Evolutionary conservation across 1,140 invertebrate species (phyloP).

Genomic region (Caenorhabditis latens): DNA sequence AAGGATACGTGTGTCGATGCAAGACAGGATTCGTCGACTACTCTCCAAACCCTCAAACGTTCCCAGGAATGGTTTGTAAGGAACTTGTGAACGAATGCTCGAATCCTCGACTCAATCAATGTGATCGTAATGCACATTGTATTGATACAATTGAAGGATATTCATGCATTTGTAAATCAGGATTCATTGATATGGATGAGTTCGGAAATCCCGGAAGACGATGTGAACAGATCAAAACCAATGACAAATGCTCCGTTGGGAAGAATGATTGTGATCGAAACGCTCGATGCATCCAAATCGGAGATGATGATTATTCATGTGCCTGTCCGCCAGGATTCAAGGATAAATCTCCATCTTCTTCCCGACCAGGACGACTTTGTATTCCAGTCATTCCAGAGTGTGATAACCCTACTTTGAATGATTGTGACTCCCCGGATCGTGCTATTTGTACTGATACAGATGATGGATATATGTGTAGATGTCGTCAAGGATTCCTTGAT

Average conservation of each 20-base stretch:
- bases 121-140: slow-evolving; percentile 73
- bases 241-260: slow-evolving; percentile 71
- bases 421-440: slow-evolving; percentile 76
- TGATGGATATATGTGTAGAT: slow-evolving; percentile 75
- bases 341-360: slow-evolving; percentile 59
- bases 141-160: slow-evolving; percentile 76
- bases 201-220: slow-evolving; percentile 76
- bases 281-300: slow-evolving; percentile 72
- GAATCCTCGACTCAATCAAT: slow-evolving; percentile 71
- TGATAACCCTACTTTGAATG: slow-evolving; percentile 76
- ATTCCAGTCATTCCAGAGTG: slow-evolving; percentile 78
- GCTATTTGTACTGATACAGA: slow-evolving; percentile 77
- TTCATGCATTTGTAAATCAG: slow-evolving; percentile 69
- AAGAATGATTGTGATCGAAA: slow-evolving; percentile 75
- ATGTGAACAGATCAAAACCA: slow-evolving; percentile 74
- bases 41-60: slow-evolving; percentile 74
- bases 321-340: slow-evolving; percentile 74
- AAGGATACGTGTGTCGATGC: slow-evolving; percentile 78
- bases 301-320: slow-evolving; percentile 72
- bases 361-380: slow-evolving; percentile 71
- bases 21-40: slow-evolving; percentile 78
- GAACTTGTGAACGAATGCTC: slow-evolving; percentile 74
- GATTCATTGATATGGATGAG: slow-evolving; percentile 73
- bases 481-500: slow-evolving; percentile 74
- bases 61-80: slow-evolving; percentile 73